Percentiles rank a stretch among this genome's conserved stretches.
Evolutionary conservation across 1,140 invertebrate species (phyloP).

Genomic region (Macrotrachela quadricornifera): DNA sequence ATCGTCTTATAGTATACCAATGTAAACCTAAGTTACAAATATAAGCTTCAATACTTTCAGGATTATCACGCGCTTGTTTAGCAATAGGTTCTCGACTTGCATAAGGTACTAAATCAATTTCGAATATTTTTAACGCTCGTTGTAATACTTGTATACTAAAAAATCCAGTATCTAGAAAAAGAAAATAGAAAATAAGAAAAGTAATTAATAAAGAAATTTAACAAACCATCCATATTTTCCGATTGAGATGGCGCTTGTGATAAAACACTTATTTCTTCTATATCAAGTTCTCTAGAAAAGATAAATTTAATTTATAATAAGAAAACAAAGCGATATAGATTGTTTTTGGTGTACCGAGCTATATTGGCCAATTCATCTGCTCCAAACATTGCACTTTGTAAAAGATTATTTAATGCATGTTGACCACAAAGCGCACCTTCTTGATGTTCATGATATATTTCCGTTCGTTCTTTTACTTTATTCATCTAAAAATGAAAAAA

Average conservation of each 20-base stretch:
- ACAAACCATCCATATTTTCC: too few species aligned
- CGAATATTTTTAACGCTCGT: constrained; percentile 46
- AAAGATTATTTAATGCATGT: constrained; percentile 59
- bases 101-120: constrained; percentile 48
- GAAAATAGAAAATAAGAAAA: constrained; percentile 38
- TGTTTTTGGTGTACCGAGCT: too few species aligned
- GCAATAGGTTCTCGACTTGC: constrained; percentile 44
- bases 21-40: constrained; percentile 63
- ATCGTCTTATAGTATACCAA: constrained; percentile 57
- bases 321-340: too few species aligned
- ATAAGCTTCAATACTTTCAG: constrained; percentile 40
- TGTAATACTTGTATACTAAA: constrained; percentile 52
- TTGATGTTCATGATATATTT: constrained; percentile 33
- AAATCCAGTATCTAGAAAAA: constrained; percentile 50
- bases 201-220: too few species aligned
- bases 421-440: constrained; percentile 62
- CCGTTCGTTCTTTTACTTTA: too few species aligned
- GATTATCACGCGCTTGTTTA: constrained; percentile 38
- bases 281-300: constrained; percentile 36
- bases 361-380: constrained; percentile 47
- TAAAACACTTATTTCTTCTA: constrained; percentile 48
- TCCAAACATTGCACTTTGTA: constrained; percentile 56
- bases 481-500: too few species aligned
- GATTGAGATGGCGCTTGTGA: constrained; percentile 39
- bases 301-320: too few species aligned